These are phyloP conservation scores for Dilophus febrilis DNA, from an alignment of 2,888 invertebrate species.

Conservation along the genomic window DNA sequence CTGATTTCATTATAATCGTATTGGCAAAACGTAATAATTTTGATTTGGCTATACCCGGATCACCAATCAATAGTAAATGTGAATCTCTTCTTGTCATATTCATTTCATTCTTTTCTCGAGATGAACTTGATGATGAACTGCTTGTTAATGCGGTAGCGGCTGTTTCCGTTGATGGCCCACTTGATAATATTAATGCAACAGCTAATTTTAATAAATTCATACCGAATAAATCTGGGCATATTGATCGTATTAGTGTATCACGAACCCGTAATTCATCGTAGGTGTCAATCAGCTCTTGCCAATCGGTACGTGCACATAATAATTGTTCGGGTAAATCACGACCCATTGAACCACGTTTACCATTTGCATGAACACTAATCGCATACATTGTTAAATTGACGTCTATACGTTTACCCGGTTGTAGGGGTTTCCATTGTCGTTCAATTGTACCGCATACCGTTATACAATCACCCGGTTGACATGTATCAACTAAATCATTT, in stretches of 20 bases:
- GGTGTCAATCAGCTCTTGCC: constrained; percentile 31
- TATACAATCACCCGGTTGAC: constrained; percentile 80
- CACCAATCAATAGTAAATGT: constrained; percentile 73
- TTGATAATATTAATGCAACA: constrained; percentile 43
- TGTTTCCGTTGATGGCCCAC: constrained; percentile 10
- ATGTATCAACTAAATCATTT: constrained; percentile 71
- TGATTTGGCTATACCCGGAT: constrained; percentile 80
- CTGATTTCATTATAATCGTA: constrained; percentile 39
- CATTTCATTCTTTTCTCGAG: constrained; percentile 24
- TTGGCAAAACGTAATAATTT: constrained; percentile 56
- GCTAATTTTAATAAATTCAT: constrained; percentile 74
- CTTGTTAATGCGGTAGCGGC: too few species aligned
- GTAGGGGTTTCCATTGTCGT: constrained; percentile 50
- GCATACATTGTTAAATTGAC: constrained; percentile 18
- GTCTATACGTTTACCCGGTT: constrained; percentile 24
- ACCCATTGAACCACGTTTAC: constrained; percentile 44
- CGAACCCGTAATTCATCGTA: constrained; percentile 50
- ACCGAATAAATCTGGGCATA: constrained; percentile 77
- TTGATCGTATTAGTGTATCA: constrained; percentile 58
- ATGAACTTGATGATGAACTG: constrained; percentile 27
- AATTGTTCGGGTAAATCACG: constrained; percentile 43
- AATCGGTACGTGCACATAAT: constrained; percentile 9
- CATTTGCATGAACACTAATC: constrained; percentile 35
- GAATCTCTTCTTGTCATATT: constrained; percentile 59
- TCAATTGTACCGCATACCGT: constrained; percentile 62